Base-by-base conservation (phyloP, 2,888 invertebrate species). In the Zele albiditarsus region DNA sequence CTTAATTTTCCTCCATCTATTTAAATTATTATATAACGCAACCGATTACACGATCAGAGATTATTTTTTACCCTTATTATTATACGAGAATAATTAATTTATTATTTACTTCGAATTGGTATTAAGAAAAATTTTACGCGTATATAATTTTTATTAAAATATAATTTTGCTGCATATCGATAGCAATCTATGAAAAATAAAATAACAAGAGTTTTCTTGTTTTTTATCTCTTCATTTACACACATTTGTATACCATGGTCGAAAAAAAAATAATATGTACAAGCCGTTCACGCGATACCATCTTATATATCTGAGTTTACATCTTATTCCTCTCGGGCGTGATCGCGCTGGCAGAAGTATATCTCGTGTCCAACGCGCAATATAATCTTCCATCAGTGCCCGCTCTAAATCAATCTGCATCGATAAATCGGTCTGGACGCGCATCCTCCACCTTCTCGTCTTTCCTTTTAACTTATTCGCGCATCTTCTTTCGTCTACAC, bases 371-470 rank as follows among this genome's bases (percentile, higher is more conserved):
- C 60, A 23, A 23, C 16, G 62, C 28, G 71, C 42, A 71, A 71
- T 71, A 71, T 62, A 71, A 71, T 71, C 71, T 71, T 46, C 62
- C 62, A 62, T 71, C 71, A 62, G 28, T 53, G 53, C 70, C 75
- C 84, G 85, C 83, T 86, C 83, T 86, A 87, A 87, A 87, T 87
- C 87, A 87, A 87, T 88, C 87, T 83, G 79, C 85, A 82, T 83
- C 84, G 83, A 84, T 84, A 86, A 85, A 85, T 86, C 81, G 81
- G 62, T 73, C 78, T 27, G 74, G 65, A 76, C 70, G 71, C 71
- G 65, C 53, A 57, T 72, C 65, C 65, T 58, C 67, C 62, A 62
- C 33, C 60, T 63, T 28, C 49, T 49, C 46, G 46, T 46, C 46
- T 46, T 46, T 46, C n/a, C 46, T n/a, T n/a, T 46, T n/a, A n/a